A percentile compares a stretch with the other conserved stretches of the same genome.
Evolutionary conservation across 2,888 invertebrate genomes (phyloP).

Genomic region (Spodoptera picta): DNA sequence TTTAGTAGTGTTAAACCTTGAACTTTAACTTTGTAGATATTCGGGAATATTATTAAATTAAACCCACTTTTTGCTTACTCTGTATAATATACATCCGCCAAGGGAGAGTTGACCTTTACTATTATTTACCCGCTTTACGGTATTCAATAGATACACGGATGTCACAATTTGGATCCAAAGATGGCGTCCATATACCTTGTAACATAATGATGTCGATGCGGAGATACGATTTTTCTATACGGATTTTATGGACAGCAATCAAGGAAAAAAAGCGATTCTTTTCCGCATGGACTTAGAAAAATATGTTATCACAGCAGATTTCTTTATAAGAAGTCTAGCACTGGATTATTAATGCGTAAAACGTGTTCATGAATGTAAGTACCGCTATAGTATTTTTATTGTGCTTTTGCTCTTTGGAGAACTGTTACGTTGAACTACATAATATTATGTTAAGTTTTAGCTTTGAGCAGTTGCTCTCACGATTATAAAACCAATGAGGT

Average conservation of each 20-base stretch:
- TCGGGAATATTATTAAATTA: too few relatives aligned
- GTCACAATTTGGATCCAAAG: slow-evolving; percentile 34
- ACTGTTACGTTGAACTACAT: background rate
- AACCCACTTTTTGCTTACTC: background rate
- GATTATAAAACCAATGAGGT: background rate
- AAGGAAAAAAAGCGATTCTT: slow-evolving; percentile 3
- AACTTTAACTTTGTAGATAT: too few relatives aligned
- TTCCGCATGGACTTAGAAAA: background rate
- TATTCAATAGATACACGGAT: slow-evolving; percentile 41
- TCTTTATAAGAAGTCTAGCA: too few relatives aligned
- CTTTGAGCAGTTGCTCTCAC: background rate
- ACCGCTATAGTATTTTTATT: too few relatives aligned
- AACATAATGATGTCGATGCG: slow-evolving; percentile 26
- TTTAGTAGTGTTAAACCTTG: too few relatives aligned
- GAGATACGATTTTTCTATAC: slow-evolving; percentile 11
- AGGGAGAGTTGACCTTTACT: slow-evolving; percentile 23
- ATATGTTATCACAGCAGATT: too few relatives aligned
- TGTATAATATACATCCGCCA: slow-evolving; percentile 22
- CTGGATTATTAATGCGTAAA: too few relatives aligned
- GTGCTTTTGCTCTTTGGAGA: background rate
- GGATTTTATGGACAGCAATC: slow-evolving; percentile 15
- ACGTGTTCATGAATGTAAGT: too few relatives aligned
- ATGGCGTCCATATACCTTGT: slow-evolving; percentile 19
- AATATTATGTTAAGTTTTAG: background rate
- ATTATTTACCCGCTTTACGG: slow-evolving; percentile 31